A percentile compares a stretch with the other conserved stretches of the same genome.
phyloP scores from a whole-genome alignment of 1,140 invertebrate species.

The Gryllus bimaculatus region DNA sequence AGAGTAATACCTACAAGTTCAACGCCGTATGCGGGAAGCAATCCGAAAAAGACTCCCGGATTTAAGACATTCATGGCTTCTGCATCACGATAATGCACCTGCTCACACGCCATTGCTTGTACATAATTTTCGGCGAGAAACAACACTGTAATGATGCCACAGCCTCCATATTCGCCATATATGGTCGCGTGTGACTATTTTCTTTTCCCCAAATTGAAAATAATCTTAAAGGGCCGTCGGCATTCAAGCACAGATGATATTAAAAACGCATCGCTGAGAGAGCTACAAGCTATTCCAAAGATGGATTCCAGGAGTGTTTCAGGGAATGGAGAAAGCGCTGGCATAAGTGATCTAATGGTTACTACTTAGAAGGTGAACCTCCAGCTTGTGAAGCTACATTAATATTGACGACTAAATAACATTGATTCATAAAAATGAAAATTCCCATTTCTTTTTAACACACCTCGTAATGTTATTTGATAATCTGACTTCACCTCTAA shows the following conservation, averaged over 20 bases:
- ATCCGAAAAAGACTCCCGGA: constrained; percentile 23
- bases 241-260: not conserved
- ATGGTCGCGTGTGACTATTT: not conserved
- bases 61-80: constrained; percentile 11
- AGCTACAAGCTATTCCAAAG: constrained; percentile 11
- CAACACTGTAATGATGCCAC: constrained; percentile 12
- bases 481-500: too few relatives aligned
- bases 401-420: too few relatives aligned
- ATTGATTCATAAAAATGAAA: too few relatives aligned
- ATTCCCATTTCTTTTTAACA: too few relatives aligned
- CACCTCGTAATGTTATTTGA: too few relatives aligned
- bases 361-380: constrained; percentile 6
- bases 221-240: not conserved
- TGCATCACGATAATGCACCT: too few relatives aligned
- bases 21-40: constrained; percentile 28
- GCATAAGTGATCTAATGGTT: not conserved
- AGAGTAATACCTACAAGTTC: constrained; percentile 26
- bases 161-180: constrained; percentile 8
- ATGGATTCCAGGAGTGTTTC: not conserved
- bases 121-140: constrained; percentile 7
- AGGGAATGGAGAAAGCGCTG: constrained; percentile 6
- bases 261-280: not conserved
- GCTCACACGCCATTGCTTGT: too few relatives aligned
- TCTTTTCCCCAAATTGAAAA: too few relatives aligned
- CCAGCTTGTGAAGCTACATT: too few relatives aligned